phyloP scores from a whole-genome alignment of 2,888 invertebrate species.

The Clistopyga incitator region DNA sequence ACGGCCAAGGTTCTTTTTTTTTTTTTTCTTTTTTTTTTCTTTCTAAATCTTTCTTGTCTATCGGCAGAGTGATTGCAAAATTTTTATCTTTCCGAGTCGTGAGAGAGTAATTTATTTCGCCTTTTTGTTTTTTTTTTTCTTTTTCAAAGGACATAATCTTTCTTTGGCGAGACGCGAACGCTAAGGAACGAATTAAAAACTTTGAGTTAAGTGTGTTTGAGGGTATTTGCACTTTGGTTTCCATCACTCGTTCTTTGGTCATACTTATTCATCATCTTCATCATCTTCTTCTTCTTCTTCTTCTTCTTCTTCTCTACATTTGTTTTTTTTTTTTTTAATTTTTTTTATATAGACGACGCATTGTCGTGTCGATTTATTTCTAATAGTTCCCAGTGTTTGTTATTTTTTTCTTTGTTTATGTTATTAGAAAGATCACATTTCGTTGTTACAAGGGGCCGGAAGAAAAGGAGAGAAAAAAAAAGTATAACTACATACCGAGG shows the following conservation, averaged over 20 bases:
- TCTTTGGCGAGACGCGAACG: background rate
- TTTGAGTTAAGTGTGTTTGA: slow-evolving; percentile 46
- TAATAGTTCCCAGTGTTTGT: slow-evolving; percentile 65
- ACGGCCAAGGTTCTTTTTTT: slow-evolving; percentile 73
- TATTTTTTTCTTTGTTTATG: slow-evolving; percentile 51
- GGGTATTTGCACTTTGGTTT: slow-evolving; percentile 74
- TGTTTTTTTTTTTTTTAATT: too few species aligned
- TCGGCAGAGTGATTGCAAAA: slow-evolving; percentile 79
- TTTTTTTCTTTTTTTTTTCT: slow-evolving; percentile 55
- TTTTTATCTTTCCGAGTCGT: slow-evolving; percentile 54
- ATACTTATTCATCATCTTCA: slow-evolving; percentile 47
- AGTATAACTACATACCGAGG: background rate
- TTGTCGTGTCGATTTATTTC: slow-evolving; percentile 27
- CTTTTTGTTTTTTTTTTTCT: slow-evolving; percentile 31
- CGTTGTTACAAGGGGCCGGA: slow-evolving; percentile 50
- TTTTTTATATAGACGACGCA: slow-evolving; percentile 57
- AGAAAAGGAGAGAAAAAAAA: slow-evolving; percentile 27
- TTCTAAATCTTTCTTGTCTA: too few species aligned
- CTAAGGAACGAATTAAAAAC: slow-evolving; percentile 48
- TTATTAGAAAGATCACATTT: slow-evolving; percentile 56
- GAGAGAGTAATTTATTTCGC: slow-evolving; percentile 7
- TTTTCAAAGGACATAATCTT: background rate
- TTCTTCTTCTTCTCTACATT: slow-evolving; percentile 60
- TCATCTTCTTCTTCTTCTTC: slow-evolving; percentile 16
- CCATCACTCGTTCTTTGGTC: slow-evolving; percentile 72